Conservation (phyloP, 1,140 invertebrate genomes). For the Listronotus oregonensis region DNA sequence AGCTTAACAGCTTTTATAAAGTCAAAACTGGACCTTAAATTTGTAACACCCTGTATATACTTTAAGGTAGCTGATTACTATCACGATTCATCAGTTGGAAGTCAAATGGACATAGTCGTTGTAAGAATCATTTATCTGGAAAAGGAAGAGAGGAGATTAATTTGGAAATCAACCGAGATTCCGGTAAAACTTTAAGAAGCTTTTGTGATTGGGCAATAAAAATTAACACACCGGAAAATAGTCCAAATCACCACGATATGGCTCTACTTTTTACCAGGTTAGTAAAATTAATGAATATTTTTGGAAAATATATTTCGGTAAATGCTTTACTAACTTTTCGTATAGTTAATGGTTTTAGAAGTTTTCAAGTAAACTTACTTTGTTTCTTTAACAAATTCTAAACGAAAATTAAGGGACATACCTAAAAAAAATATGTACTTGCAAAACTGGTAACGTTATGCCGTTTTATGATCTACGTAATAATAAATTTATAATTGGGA, state of each 20-base stretch:
- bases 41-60: constrained; percentile 1
- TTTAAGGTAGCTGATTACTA: constrained; percentile 67
- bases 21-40: no score
- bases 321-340: no score
- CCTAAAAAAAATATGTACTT: no score
- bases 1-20: no score
- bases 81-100: constrained; percentile 68
- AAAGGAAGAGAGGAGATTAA: constrained; percentile 61
- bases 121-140: constrained; percentile 65
- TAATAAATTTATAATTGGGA: no score
- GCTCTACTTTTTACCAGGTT: constrained; percentile 75
- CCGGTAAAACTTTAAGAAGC: constrained; percentile 66
- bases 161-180: constrained; percentile 62
- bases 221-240: constrained; percentile 67
- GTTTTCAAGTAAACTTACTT: no score
- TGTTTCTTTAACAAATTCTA: no score
- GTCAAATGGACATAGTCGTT: constrained; percentile 70
- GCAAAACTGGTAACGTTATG: no score
- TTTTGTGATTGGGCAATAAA: constrained; percentile 73
- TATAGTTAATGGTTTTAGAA: no score
- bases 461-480: no score
- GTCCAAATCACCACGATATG: constrained; percentile 77
- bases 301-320: no score
- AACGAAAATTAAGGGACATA: no score
- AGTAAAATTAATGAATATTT: constrained; percentile 14